phyloP scores from a whole-genome alignment of 2,113 vertebrate species.

The Lophochroa leadbeateri region DNA sequence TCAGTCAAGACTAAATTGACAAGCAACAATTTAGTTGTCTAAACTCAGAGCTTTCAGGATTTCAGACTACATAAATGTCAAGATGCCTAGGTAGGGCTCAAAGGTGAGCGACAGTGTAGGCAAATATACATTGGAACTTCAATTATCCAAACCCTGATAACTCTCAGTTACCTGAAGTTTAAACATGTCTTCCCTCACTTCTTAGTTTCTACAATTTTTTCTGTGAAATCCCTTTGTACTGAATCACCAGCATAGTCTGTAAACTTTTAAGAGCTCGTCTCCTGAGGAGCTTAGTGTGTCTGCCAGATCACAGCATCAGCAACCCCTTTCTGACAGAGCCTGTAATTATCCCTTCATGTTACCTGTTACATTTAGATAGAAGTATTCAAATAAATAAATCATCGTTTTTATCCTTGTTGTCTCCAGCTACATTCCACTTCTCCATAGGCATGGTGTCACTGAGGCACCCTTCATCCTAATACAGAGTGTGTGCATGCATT shows the following conservation, averaged over 20 bases:
- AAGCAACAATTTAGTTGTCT: slow-evolving; percentile 85
- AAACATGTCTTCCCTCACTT: slow-evolving; percentile 18
- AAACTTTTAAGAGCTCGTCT: background rate
- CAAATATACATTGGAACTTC: slow-evolving; percentile 69
- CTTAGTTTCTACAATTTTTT: background rate
- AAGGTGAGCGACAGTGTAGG: slow-evolving; percentile 74
- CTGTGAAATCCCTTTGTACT: background rate
- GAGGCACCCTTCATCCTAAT: background rate
- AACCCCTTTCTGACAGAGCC: background rate
- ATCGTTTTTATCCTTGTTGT: slow-evolving; percentile 2
- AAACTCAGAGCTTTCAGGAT: slow-evolving; percentile 80
- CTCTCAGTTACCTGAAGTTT: slow-evolving; percentile 57
- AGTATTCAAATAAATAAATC: slow-evolving; percentile 23
- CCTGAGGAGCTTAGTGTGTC: background rate
- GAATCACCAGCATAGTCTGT: background rate
- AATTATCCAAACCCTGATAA: slow-evolving; percentile 59
- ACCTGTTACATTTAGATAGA: background rate
- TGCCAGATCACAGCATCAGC: slow-evolving; percentile 18
- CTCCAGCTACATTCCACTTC: background rate
- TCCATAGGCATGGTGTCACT: background rate
- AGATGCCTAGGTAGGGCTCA: slow-evolving; percentile 77
- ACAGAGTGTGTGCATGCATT: background rate
- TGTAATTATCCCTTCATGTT: slow-evolving; percentile 16
- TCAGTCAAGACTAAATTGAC: slow-evolving; percentile 78
- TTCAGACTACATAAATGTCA: slow-evolving; percentile 79